Evolutionary conservation across 2,888 invertebrate genomes (phyloP).

Genomic region (Lasius platythorax): DNA sequence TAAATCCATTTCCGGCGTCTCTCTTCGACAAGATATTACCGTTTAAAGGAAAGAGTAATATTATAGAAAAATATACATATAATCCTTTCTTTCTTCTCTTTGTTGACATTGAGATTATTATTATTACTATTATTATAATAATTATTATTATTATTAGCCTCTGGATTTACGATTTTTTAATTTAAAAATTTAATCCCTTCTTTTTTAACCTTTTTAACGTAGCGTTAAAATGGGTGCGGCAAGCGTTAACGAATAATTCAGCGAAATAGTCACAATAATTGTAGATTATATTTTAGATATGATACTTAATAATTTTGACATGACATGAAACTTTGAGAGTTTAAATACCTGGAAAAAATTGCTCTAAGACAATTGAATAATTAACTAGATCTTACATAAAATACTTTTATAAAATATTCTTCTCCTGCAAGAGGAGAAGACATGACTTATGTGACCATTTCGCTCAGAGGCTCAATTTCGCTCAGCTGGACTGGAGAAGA

Average conservation of each 20-base stretch:
- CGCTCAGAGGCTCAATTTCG: not conserved
- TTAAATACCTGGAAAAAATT: not conserved
- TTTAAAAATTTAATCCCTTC: slow-evolving; percentile 8
- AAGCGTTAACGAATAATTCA: slow-evolving; percentile 9
- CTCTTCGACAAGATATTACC: not conserved
- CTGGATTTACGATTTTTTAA: not conserved
- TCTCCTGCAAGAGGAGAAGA: slow-evolving; percentile 1
- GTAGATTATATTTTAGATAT: not conserved
- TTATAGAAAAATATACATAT: not conserved
- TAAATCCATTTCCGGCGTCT: slow-evolving; percentile 26
- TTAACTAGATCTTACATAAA: not conserved
- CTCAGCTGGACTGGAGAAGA: slow-evolving; percentile 17
- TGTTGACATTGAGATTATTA: not conserved
- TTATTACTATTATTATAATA: not conserved
- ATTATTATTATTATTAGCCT: not conserved
- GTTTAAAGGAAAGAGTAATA: not conserved
- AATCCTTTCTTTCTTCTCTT: not conserved
- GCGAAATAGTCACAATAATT: slow-evolving; percentile 3
- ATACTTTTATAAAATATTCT: not conserved
- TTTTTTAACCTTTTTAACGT: not conserved
- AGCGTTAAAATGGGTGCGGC: not conserved
- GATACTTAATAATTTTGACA: not conserved
- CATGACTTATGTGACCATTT: slow-evolving; percentile 9
- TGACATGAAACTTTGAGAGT: not conserved
- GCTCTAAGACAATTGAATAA: not conserved